Evolutionary conservation across 2,888 invertebrate species (phyloP), one percentile per base, ranked within the genome.

Genomic region (Psococerastis gibbosa): DNA sequence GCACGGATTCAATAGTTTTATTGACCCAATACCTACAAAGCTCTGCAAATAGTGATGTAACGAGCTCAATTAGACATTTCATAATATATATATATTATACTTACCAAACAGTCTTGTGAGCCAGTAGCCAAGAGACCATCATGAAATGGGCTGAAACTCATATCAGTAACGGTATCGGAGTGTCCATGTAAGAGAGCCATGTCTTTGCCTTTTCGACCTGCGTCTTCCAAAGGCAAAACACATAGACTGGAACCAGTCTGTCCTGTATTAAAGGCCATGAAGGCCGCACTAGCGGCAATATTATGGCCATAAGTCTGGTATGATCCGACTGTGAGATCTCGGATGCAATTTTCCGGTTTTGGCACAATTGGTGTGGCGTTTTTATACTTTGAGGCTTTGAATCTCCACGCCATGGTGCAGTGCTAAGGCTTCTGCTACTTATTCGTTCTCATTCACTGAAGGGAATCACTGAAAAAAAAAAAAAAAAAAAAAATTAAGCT

Each of bases 331-430:
- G 79, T 80, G 52, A 95, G 75, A 60, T 92, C 92, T 52, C 85
- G 73, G 51, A 84, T 73, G 51, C 66, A 77, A 51, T 83, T 81
- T 69, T 94, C 92, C 47, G 89, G 88, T 61, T 92, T 94, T 32
- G 92, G 91, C 56, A 89, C 80, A 57, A 91, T 89, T 34, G 94
- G 91, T 52, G 88, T 82, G 50, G 94, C 89, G 78, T 95, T 95
- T 73, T 94, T 95, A 66, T 88, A 95, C 65, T 95, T 95, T 49
- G 92, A 92, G 60, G 89, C 88, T 71, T 94, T 92, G 67, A 94
- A 94, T 65, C 91, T 73, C 84, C 87, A 87, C 64, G 87, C 84
- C 87, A 88, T 87, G 49, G 54, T 61, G 47, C 35, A n/a, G n/a
- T n/a, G n/a, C n/a, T n/a, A n/a, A n/a, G n/a, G n/a, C n/a, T n/a